Evolutionary conservation across 2,113 vertebrate species (phyloP), one percentile per base, ranked within the genome.

Genomic region (Ciconia boyciana): DNA sequence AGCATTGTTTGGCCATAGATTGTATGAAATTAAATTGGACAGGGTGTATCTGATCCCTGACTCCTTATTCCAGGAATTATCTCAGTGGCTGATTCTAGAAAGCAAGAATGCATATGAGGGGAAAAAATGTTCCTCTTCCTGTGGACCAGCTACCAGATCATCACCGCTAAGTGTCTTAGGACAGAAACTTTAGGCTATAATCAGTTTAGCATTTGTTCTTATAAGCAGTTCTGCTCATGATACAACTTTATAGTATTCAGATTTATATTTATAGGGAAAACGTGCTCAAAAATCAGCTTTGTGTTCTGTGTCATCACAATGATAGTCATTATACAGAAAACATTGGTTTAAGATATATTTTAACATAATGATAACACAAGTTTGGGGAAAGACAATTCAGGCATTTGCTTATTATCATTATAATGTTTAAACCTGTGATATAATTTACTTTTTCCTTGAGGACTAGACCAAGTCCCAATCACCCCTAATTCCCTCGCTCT

Each of bases 121-220:
- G 17, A 36, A 75, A 87, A 85, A 70, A 25, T 17, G 4, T 7
- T 79, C 16, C 13, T 81, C 13, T 62, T 79, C 39, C 51, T 44
- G 44, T 31, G 25, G 49, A 54, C 5, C 32, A 83, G 39, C 49
- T 80, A 41, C 36, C 41, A 34, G 69, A 68, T 60, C n/a, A 41
- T 74, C 11, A 0, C 0, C 0, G 1, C 8, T 48, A 82, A 92
- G 29, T 21, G 2, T 46, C 76, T 80, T 41, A 58, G 49, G 14
- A 79, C 11, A 26, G 70, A 80, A 70, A 14, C 1, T 72, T 87
- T 52, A 32, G 19, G 44, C 49, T 16, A 13, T 34, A 51, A 88
- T n/a, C 4, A 1, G 7, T 10, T 10, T 44, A n/a, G 18, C 20
- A 39, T 77, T 85, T 70, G 29, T 51, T 86, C 20, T 55, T 87